phyloP scores from a whole-genome alignment of 1,140 invertebrate species.

The Atta cephalotes region DNA sequence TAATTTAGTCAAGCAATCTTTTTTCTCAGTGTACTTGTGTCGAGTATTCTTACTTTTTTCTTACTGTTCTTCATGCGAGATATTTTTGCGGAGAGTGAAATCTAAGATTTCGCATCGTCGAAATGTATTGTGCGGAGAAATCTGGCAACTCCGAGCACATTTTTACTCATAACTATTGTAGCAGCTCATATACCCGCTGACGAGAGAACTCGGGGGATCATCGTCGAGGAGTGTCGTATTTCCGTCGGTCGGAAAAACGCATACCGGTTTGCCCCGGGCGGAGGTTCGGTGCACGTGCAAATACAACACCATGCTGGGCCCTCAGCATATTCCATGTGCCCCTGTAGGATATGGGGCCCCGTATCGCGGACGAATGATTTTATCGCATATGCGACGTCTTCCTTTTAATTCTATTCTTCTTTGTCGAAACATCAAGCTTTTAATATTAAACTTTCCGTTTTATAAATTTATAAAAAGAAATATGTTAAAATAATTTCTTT shows the following conservation, averaged over 20 bases:
- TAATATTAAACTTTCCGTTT: too few relatives aligned
- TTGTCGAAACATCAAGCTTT: background rate
- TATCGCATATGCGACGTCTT: conserved; percentile 36
- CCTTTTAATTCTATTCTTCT: conserved; percentile 9
- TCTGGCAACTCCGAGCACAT: background rate
- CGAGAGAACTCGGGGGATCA: conserved; percentile 29
- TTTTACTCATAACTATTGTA: conserved; percentile 12
- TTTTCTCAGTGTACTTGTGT: too few relatives aligned
- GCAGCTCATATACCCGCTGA: conserved; percentile 58
- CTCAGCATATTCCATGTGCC: background rate
- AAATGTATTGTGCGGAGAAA: background rate
- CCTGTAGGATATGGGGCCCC: background rate
- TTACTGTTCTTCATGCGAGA: background rate
- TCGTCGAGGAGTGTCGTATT: conserved; percentile 62
- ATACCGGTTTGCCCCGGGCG: conserved; percentile 58
- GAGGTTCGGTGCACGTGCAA: conserved; percentile 52
- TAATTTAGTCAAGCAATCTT: too few relatives aligned
- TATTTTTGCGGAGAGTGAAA: background rate
- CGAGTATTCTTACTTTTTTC: background rate
- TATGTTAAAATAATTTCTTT: too few relatives aligned
- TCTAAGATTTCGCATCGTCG: conserved; percentile 1
- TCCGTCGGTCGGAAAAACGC: conserved; percentile 61
- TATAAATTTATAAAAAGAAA: too few relatives aligned
- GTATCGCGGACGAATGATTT: conserved; percentile 46
- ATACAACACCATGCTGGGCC: conserved; percentile 9